Evolutionary conservation across 2,113 vertebrate species (phyloP).

Genomic region (Ophthalmotilapia sp.): DNA sequence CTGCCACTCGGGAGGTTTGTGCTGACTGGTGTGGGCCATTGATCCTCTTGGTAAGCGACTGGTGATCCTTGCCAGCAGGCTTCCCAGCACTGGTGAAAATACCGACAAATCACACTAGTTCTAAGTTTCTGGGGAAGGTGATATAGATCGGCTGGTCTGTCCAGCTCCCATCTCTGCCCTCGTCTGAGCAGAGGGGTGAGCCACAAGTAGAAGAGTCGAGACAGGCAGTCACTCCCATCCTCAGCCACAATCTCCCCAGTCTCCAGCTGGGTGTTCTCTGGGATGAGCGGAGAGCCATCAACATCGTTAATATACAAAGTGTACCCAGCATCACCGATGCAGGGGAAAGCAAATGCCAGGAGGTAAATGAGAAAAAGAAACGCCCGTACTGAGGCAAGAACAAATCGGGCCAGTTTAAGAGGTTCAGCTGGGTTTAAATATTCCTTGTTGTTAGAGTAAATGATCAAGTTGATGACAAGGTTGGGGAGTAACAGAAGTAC

Average conservation of each 20-base stretch:
- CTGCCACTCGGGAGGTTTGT: slow-evolving; percentile 31
- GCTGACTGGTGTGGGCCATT: slow-evolving; percentile 29
- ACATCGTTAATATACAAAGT: slow-evolving; percentile 58
- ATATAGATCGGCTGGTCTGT: slow-evolving; percentile 72
- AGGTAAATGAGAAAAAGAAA: slow-evolving; percentile 74
- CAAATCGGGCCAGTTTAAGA: slow-evolving; percentile 68
- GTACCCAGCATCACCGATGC: slow-evolving; percentile 32
- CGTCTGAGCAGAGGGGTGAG: slow-evolving; percentile 79
- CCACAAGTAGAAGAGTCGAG: slow-evolving; percentile 89
- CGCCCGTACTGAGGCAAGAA: slow-evolving; percentile 72
- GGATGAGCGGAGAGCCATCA: slow-evolving; percentile 63
- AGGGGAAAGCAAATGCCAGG: slow-evolving; percentile 70
- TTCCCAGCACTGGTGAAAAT: slow-evolving; percentile 79
- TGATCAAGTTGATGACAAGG: slow-evolving; percentile 74
- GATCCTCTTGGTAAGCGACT: neutral
- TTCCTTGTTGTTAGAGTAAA: slow-evolving; percentile 59
- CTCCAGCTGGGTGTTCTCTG: slow-evolving; percentile 12
- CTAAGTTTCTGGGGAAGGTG: slow-evolving; percentile 77
- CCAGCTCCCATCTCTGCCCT: slow-evolving; percentile 76
- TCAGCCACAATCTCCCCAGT: slow-evolving; percentile 77
- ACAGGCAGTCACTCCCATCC: slow-evolving; percentile 84
- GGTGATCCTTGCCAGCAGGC: slow-evolving; percentile 33
- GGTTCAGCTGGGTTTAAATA: slow-evolving; percentile 55
- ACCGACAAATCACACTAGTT: slow-evolving; percentile 63
- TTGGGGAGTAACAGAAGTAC: slow-evolving; percentile 75